phyloP scores from a whole-genome alignment of 1,140 invertebrate genomes.

The Nebria ingens region DNA sequence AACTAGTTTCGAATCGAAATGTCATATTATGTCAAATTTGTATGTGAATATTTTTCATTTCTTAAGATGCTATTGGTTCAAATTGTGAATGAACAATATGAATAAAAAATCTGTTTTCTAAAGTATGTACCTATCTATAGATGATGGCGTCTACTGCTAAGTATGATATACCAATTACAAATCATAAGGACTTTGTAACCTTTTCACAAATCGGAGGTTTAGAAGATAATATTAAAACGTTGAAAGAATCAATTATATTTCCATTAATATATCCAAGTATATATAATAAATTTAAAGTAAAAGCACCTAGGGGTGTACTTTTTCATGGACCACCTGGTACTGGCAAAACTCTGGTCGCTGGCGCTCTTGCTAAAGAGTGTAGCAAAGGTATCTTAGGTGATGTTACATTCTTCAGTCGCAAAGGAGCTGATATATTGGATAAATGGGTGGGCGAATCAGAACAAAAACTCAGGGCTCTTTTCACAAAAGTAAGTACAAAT shows the following conservation, averaged over 20 bases:
- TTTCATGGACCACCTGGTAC: slow-evolving; percentile 68
- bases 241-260: slow-evolving; percentile 65
- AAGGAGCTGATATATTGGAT: slow-evolving; percentile 42
- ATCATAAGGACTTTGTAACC: slow-evolving; percentile 26
- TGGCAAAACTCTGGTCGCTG: slow-evolving; percentile 43
- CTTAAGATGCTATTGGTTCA: too few species aligned
- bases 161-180: too few species aligned
- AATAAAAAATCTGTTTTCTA: too few species aligned
- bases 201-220: slow-evolving; percentile 56
- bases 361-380: slow-evolving; percentile 40
- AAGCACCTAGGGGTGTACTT: slow-evolving; percentile 58
- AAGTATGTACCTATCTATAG: too few species aligned
- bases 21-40: too few species aligned
- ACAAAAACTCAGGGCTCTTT: slow-evolving; percentile 39
- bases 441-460: slow-evolving; percentile 47
- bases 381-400: slow-evolving; percentile 36
- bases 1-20: too few species aligned
- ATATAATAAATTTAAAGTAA: slow-evolving; percentile 54
- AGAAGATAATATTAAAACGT: slow-evolving; percentile 50
- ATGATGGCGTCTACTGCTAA: too few species aligned
- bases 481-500: slow-evolving; percentile 35
- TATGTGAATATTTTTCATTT: too few species aligned
- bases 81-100: too few species aligned
- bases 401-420: slow-evolving; percentile 41
- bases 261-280: slow-evolving; percentile 61